These are phyloP conservation scores for Sylvietta virens DNA, from an alignment of 2,113 vertebrate species.

Conservation along the genomic window DNA sequence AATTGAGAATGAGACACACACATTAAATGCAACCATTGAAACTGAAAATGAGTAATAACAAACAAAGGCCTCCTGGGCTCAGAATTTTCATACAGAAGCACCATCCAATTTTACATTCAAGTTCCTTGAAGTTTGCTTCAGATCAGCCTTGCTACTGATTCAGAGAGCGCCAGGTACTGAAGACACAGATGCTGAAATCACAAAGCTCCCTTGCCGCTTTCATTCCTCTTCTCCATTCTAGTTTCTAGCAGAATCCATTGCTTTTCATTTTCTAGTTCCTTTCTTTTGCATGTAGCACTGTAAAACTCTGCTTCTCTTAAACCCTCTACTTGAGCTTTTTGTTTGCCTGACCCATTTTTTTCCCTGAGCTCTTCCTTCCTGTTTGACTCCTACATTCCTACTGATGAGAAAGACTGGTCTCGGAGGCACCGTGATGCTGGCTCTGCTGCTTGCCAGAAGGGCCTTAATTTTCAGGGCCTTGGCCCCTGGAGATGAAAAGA, in stretches of 20 bases:
- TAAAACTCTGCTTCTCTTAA: neutral
- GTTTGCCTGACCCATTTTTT: neutral
- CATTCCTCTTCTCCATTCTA: neutral
- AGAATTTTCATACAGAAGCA: neutral
- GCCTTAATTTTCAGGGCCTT: neutral
- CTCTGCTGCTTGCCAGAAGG: neutral
- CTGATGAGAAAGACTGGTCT: neutral
- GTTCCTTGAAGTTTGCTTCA: neutral
- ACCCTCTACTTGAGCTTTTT: neutral
- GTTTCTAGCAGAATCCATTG: neutral
- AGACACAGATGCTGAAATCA: neutral
- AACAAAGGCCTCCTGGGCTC: neutral
- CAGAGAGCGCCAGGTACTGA: neutral
- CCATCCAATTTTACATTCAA: neutral
- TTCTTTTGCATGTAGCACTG: neutral
- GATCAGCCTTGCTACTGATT: neutral
- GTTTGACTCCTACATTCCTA: neutral
- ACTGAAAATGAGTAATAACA: neutral
- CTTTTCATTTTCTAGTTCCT: neutral
- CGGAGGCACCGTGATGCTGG: rapidly evolving
- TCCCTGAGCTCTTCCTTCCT: neutral
- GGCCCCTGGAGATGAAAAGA: neutral
- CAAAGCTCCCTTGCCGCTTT: neutral
- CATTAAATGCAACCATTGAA: neutral
- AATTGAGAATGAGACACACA: neutral